phyloP scores from a whole-genome alignment of 2,797 vertebrate genomes.

The Thalassophryne amazonica region DNA sequence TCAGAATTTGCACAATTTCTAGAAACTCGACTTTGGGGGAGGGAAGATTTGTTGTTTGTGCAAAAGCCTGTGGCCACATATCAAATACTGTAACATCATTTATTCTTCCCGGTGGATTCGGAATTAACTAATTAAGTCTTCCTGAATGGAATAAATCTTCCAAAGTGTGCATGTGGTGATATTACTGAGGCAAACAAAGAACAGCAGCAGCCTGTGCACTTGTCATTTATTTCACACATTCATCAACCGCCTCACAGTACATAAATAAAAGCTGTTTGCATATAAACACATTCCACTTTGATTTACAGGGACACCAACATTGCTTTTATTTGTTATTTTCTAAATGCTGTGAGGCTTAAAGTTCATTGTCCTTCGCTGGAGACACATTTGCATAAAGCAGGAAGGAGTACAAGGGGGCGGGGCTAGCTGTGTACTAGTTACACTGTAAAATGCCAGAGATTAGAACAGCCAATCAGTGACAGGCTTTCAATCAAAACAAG shows the following conservation, averaged over 20 bases:
- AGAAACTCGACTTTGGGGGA: too few relatives aligned
- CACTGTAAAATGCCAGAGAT: slow-evolving; percentile 41
- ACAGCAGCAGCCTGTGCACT: slow-evolving; percentile 45
- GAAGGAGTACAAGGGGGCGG: slow-evolving; percentile 38
- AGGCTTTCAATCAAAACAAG: slow-evolving; percentile 1
- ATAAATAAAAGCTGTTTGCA: slow-evolving; percentile 77
- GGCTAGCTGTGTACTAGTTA: slow-evolving; percentile 56
- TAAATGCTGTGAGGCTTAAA: slow-evolving; percentile 33
- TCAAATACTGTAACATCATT: too few relatives aligned
- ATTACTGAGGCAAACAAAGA: slow-evolving; percentile 30
- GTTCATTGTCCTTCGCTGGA: slow-evolving; percentile 20
- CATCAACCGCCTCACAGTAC: slow-evolving; percentile 54
- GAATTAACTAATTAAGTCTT: too few relatives aligned
- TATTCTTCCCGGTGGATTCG: too few relatives aligned
- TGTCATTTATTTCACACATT: slow-evolving; percentile 67
- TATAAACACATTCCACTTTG: slow-evolving; percentile 64
- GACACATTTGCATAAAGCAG: slow-evolving; percentile 64
- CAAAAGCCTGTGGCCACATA: too few relatives aligned
- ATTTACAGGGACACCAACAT: slow-evolving; percentile 46
- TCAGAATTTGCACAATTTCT: too few relatives aligned
- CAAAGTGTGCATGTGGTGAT: slow-evolving; percentile 15
- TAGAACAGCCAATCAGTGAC: slow-evolving; percentile 31
- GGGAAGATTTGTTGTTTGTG: too few relatives aligned
- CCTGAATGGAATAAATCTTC: too few relatives aligned
- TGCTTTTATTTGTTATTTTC: slow-evolving; percentile 9